Evolutionary conservation across 2,113 vertebrate species (phyloP).

Genomic region (Choloepus hoffmanni): DNA sequence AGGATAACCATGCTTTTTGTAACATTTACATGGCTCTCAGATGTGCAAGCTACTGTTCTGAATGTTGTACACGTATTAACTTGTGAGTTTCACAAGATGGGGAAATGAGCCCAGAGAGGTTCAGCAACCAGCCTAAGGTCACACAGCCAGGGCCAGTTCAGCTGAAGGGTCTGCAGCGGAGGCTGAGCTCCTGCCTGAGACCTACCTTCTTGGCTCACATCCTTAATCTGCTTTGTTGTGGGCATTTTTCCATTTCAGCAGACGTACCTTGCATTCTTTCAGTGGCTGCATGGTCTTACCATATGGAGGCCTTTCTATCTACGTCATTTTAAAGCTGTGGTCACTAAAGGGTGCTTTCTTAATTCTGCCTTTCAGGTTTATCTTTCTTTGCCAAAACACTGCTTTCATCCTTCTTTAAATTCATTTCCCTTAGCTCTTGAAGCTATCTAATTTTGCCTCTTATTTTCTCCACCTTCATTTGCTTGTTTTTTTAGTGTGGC

Average conservation of each 20-base stretch:
- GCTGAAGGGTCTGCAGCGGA: fast-evolving
- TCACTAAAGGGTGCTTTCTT: background rate
- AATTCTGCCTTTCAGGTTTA: background rate
- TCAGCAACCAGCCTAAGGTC: background rate
- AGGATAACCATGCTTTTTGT: fast-evolving
- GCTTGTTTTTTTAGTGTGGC: background rate
- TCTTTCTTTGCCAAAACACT: background rate
- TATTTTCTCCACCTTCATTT: fast-evolving
- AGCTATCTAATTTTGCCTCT: fast-evolving
- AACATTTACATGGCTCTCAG: fast-evolving
- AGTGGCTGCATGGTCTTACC: fast-evolving
- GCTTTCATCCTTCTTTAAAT: too few relatives aligned
- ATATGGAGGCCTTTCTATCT: fast-evolving
- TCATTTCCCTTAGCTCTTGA: fast-evolving
- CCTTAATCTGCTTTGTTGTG: fast-evolving
- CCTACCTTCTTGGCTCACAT: fast-evolving
- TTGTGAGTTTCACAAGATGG: too few relatives aligned
- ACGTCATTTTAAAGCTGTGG: background rate
- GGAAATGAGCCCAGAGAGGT: background rate
- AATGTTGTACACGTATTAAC: fast-evolving
- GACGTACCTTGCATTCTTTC: fast-evolving
- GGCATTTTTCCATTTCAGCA: background rate
- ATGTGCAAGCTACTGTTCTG: fast-evolving
- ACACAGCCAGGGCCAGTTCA: background rate
- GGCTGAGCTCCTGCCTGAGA: fast-evolving